A percentile compares a stretch with the other conserved stretches of the same genome.
Evolutionary conservation across 2,113 vertebrate genomes (phyloP).

Genomic region (Ariopsis seemanni): DNA sequence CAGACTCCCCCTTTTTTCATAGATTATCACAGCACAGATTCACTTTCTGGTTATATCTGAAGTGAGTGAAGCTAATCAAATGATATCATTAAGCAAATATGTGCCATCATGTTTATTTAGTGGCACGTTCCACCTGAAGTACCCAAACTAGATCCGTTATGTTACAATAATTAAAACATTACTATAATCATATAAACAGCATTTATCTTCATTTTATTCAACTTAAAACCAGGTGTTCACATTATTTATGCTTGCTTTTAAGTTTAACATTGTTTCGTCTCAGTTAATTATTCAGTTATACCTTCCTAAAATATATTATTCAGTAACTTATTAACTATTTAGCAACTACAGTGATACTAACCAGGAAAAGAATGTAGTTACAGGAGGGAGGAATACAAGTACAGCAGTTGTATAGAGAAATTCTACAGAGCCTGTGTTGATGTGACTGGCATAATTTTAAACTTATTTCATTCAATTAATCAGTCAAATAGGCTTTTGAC

Average conservation of each 20-base stretch:
- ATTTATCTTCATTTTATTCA: background rate
- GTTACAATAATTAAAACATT: background rate
- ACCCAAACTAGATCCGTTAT: background rate
- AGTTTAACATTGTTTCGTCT: background rate
- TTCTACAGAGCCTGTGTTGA: background rate
- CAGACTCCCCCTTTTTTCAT: background rate
- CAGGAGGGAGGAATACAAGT: background rate
- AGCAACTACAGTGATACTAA: background rate
- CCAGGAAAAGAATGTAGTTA: background rate
- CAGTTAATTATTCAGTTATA: background rate
- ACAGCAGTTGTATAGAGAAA: background rate
- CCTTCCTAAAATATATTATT: background rate
- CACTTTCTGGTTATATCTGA: background rate
- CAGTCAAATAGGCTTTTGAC: background rate
- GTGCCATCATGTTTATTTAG: background rate
- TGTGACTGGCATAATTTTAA: background rate
- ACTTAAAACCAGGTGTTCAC: background rate
- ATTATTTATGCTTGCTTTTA: too few species aligned
- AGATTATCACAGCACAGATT: background rate
- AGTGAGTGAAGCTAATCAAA: background rate
- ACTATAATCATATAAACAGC: background rate
- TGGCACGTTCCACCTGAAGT: background rate
- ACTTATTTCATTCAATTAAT: background rate
- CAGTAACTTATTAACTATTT: background rate
- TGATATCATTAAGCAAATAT: background rate